Base-by-base conservation (phyloP, 2,888 invertebrate species). In the Pristionchus fissidentatus region DNA sequence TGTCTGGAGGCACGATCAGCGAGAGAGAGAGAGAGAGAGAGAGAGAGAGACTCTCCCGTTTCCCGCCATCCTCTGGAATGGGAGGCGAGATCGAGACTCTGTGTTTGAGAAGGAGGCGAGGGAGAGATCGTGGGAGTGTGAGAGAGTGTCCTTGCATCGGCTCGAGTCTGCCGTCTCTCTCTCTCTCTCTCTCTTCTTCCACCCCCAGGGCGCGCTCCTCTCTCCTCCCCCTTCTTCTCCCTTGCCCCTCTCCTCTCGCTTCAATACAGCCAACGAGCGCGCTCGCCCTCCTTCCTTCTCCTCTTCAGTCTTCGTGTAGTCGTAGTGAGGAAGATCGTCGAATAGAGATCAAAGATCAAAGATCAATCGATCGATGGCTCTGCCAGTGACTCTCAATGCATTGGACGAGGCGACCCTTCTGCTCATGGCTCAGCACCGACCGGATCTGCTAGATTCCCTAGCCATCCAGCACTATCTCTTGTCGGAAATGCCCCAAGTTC, bases 131-230 rank as follows among this genome's bases (percentile, higher is more conserved):
- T 41, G 60, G 41, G 62, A 43, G 57, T 41, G 43, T 26, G 57
- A 0, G 46, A 77, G 46, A 22, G 75, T 77, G 46, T 77, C 75
- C 75, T 52, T 49, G 49, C 75, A 81, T 83, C 77, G 84, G 75
- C n/a, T 52, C 62, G 84, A 62, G 84, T 83, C 81, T 79, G 84
- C 73, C 62, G 84, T 84, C 82, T 83, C 79, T 79, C 75, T 81
- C 81, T 80, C 75, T 73, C 75, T 75, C 52, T 29, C 35, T 82
- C 78, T 83, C 55, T 70, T 73, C 60, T 84, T 70, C 85, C 80
- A 62, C 62, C 80, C 75, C 83, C 57, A 66, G 75, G 84, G 84
- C 84, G 83, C 84, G 85, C 85, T 41, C 80, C 70, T 73, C 75
- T 38, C 43, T 66, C 82, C 41, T 26, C 83, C 78, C 73, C 75